phyloP scores from a whole-genome alignment of 2,888 invertebrate genomes.

The Mactromeris polynyma region DNA sequence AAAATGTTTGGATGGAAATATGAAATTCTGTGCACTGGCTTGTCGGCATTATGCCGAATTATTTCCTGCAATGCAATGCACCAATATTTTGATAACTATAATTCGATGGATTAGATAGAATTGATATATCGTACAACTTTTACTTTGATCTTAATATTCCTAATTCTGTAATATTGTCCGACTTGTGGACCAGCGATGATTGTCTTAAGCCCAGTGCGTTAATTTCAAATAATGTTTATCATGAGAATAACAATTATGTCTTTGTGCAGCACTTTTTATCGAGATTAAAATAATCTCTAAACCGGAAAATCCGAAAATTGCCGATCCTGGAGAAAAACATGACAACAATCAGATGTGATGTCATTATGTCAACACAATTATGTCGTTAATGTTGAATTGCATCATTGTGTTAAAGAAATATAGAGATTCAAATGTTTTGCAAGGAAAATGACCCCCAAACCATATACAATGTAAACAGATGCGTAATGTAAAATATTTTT shows the following conservation, averaged over 20 bases:
- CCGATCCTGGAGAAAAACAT: conserved; percentile 20
- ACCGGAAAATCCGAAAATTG: conserved; percentile 21
- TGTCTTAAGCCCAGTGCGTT: conserved; percentile 16
- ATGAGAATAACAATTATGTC: conserved; percentile 9
- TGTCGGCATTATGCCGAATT: neutral
- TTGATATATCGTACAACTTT: neutral
- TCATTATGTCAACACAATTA: conserved; percentile 65
- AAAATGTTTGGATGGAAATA: neutral
- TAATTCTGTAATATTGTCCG: neutral
- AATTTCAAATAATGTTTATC: conserved; percentile 21
- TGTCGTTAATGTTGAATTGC: conserved; percentile 45
- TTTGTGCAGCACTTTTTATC: neutral
- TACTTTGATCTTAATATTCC: neutral
- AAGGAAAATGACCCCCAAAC: conserved; percentile 35
- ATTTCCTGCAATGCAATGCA: neutral
- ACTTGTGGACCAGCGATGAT: neutral
- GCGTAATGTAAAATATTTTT: conserved; percentile 1
- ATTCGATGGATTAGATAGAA: neutral
- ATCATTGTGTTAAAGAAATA: conserved; percentile 24
- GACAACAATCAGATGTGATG: conserved; percentile 41
- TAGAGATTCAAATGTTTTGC: conserved; percentile 10
- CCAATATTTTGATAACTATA: neutral
- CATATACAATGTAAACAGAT: conserved; percentile 22
- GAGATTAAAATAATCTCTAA: conserved; percentile 29
- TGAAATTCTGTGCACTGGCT: neutral